Conservation (phyloP, 2,797 vertebrate species). For the Acipenser ruthenus region DNA sequence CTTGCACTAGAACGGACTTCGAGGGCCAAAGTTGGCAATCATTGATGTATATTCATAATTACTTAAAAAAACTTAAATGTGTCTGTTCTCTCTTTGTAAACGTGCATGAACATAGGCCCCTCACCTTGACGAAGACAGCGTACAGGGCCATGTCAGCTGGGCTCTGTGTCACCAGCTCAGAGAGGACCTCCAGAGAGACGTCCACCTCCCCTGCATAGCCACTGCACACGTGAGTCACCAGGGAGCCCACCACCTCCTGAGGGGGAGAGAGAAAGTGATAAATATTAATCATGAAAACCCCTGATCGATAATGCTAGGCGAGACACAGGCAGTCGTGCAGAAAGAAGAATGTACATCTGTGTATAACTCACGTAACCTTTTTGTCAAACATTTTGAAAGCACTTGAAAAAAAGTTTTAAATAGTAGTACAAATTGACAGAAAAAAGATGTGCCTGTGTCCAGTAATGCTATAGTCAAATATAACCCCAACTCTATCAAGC, state of each 20-base stretch:
- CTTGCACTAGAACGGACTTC: too few species aligned
- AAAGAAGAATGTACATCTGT: too few species aligned
- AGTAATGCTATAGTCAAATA: neutral
- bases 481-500: neutral
- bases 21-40: too few species aligned
- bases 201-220: constrained; percentile 76
- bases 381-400: too few species aligned
- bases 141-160: constrained; percentile 72
- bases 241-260: constrained; percentile 84
- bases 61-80: neutral
- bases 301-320: too few species aligned
- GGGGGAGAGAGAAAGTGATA: constrained; percentile 5
- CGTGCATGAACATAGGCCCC: neutral
- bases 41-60: neutral
- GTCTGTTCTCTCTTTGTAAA: too few species aligned
- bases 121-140: constrained; percentile 83
- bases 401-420: neutral
- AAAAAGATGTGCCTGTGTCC: neutral
- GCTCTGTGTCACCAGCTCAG: constrained; percentile 64
- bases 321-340: too few species aligned
- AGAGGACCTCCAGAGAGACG: constrained; percentile 77
- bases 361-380: too few species aligned
- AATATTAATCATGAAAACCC: too few species aligned
- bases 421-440: neutral
- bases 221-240: constrained; percentile 88